phyloP scores from a whole-genome alignment of 2,797 vertebrate genomes.

The Diceros bicornis region DNA sequence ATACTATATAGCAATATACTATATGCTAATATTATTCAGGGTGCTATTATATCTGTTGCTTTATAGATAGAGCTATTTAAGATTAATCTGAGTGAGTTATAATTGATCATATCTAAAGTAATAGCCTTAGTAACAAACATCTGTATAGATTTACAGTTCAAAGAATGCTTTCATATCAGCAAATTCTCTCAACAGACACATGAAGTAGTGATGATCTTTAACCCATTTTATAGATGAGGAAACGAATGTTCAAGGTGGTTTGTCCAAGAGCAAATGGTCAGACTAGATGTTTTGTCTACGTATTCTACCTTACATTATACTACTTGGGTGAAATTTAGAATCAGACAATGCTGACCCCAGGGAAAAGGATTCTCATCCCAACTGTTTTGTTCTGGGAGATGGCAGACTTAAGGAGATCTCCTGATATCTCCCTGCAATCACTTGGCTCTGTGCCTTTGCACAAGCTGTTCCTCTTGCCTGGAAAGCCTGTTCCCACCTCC shows the following conservation, averaged over 20 bases:
- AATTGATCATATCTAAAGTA: slow-evolving; percentile 22
- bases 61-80: not conserved
- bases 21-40: not conserved
- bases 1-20: not conserved
- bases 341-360: not conserved
- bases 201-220: not conserved
- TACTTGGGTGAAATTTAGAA: not conserved
- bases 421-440: not conserved
- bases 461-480: not conserved
- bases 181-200: not conserved
- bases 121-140: not conserved
- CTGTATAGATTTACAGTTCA: not conserved
- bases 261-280: not conserved
- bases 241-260: not conserved
- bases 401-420: not conserved
- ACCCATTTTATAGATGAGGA: not conserved
- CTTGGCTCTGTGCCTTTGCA: not conserved
- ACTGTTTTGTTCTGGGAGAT: not conserved
- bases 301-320: not conserved
- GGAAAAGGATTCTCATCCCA: not conserved
- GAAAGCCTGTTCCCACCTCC: not conserved
- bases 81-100: not conserved
- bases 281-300: not conserved
- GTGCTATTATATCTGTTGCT: not conserved
- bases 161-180: not conserved